Evolutionary conservation across 2,888 invertebrate species (phyloP), one percentile per base, ranked within the genome.

Genomic region (Polydrusus pterygomalis): DNA sequence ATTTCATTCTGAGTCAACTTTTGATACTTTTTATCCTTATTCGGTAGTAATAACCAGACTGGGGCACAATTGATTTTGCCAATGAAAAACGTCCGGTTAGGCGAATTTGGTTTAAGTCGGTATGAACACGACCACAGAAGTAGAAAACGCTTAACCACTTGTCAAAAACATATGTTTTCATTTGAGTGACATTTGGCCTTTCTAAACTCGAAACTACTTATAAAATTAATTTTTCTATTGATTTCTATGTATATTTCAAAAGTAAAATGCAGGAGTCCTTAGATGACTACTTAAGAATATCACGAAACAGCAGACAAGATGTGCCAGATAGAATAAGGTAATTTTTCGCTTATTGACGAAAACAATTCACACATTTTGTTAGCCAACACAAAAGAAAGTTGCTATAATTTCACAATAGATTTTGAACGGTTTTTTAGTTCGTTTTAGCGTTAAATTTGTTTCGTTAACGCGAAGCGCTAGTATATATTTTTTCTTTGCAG

Each of bases 231-330:
- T 64, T 64, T 49, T 64, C 49, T 2, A 15, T 38, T 38, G 58
- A 40, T 60, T 40, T 60, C 11, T 38, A 10, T 2, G 11, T 64
- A 34, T 38, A 58, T 40, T 58, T 18, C 30, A 45, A 25, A 34
- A 15, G 25, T 69, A 79, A 74, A 75, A 87, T 87, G 86, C 84
- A 86, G 69, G 87, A 87, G 78, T 85, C 86, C 2, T 69, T 87
- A 13, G 86, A 87, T 80, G 85, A 87, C 79, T 87, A 84, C 70
- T 79, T 87, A 58, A 82, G 81, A 79, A 76, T 86, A 40, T 76
- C 81, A 2, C 81, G 80, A 70, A 84, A 84, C 77, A 72, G 70
- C 34, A 81, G 82, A 75, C 62, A 69, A 54, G 79, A 76, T 30
- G 80, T 80, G 69, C 74, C 80, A 18, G 43, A 65, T 73, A 79